These are phyloP conservation scores for Pipra filicauda DNA, from an alignment of 2,113 vertebrate genomes.

Conservation along the genomic window DNA sequence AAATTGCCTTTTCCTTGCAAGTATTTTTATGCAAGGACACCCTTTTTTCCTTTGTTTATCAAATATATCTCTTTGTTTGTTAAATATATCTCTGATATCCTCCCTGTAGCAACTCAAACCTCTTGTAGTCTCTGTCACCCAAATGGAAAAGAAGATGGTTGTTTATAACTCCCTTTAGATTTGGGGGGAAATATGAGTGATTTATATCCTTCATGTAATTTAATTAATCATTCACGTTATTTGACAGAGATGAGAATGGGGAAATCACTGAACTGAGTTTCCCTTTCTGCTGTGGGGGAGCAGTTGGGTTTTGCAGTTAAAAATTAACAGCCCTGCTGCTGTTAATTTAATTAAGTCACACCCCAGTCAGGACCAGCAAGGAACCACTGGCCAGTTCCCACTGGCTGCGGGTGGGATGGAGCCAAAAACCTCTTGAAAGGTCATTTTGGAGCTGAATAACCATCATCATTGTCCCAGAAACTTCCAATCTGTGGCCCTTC, in stretches of 20 bases:
- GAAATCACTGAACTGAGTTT: neutral
- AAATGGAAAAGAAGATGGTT: neutral
- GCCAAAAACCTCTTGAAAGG: neutral
- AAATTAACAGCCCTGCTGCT: neutral
- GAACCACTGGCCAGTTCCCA: neutral
- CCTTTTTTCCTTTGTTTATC: neutral
- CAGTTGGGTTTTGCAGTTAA: neutral
- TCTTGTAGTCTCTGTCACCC: neutral
- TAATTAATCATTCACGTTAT: neutral
- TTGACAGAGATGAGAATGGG: neutral
- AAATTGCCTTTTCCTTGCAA: neutral
- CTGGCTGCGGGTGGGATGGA: neutral
- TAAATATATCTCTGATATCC: neutral
- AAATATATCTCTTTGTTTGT: neutral
- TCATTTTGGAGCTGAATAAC: neutral
- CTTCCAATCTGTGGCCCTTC: neutral
- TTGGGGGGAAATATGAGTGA: accelerated
- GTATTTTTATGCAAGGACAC: neutral
- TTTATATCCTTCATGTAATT: neutral
- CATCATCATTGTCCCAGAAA: no score
- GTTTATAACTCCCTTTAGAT: neutral
- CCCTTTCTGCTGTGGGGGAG: neutral
- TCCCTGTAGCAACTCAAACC: neutral
- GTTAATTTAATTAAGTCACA: neutral
- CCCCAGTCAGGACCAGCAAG: neutral